phyloP scores from a whole-genome alignment of 2,797 vertebrate species.

The Pteronotus mesoamericanus region DNA sequence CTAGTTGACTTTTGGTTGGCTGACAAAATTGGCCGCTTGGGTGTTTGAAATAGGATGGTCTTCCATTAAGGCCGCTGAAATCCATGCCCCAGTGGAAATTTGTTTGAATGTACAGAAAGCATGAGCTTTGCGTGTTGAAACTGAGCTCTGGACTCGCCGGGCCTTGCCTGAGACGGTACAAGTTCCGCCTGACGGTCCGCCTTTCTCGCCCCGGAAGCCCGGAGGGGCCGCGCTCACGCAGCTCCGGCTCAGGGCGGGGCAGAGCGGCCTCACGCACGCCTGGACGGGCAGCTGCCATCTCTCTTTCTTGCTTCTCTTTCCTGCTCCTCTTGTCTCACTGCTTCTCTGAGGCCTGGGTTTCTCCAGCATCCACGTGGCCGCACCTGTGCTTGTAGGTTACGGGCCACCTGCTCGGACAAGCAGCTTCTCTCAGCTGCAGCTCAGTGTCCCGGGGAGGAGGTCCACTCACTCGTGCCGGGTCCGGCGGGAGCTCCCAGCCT shows the following conservation, averaged over 20 bases:
- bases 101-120: neutral
- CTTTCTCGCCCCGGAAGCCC: neutral
- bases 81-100: neutral
- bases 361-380: neutral
- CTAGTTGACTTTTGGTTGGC: neutral
- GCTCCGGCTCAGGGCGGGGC: accelerated
- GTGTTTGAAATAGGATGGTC: neutral
- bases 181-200: no score
- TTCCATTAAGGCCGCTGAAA: neutral
- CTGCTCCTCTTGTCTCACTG: neutral
- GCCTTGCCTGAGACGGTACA: no score
- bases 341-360: neutral
- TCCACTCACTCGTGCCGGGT: no score
- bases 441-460: accelerated
- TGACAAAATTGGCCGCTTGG: neutral
- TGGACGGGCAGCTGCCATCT: neutral
- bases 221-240: neutral
- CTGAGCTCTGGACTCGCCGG: neutral
- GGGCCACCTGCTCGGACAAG: neutral
- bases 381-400: neutral
- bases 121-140: neutral
- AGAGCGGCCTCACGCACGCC: accelerated
- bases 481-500: no score
- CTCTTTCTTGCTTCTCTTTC: neutral
- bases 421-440: neutral